These are phyloP conservation scores for Meteorus sp. DNA, from an alignment of 1,140 invertebrate species.

Conservation along the genomic window DNA sequence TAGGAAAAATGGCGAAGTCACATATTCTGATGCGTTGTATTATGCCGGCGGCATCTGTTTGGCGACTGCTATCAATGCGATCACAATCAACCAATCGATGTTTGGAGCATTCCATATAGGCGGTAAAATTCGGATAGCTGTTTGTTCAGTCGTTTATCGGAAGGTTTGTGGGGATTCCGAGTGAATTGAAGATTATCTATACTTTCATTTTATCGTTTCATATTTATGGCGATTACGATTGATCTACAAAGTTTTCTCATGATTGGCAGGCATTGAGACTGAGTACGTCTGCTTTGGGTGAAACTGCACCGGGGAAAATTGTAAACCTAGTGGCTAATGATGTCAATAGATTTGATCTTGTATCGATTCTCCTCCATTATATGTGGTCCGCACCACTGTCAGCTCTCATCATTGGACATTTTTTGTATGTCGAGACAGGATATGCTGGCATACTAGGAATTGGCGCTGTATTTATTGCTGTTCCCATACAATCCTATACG, in stretches of 20 bases:
- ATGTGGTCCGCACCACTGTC: slow-evolving; percentile 71
- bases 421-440: slow-evolving; percentile 68
- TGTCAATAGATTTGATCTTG: slow-evolving; percentile 67
- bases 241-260: too few species aligned
- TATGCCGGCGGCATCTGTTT: slow-evolving; percentile 65
- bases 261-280: slow-evolving; percentile 65
- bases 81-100: slow-evolving; percentile 65
- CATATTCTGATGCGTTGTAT: slow-evolving; percentile 57
- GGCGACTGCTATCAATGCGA: slow-evolving; percentile 57
- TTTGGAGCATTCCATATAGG: slow-evolving; percentile 64
- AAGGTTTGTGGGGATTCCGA: too few species aligned
- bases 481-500: slow-evolving; percentile 73
- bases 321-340: slow-evolving; percentile 85
- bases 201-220: too few species aligned
- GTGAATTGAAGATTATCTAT: too few species aligned
- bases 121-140: slow-evolving; percentile 64
- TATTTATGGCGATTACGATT: too few species aligned
- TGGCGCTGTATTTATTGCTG: slow-evolving; percentile 67
- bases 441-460: slow-evolving; percentile 71
- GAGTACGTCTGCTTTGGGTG: slow-evolving; percentile 68
- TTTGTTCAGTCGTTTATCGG: slow-evolving; percentile 70
- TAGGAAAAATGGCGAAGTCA: too few species aligned
- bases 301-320: slow-evolving; percentile 82
- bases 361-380: slow-evolving; percentile 63
- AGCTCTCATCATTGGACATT: slow-evolving; percentile 64